Base-by-base conservation (phyloP, 2,113 vertebrate species). In the Eulemur macaco region DNA sequence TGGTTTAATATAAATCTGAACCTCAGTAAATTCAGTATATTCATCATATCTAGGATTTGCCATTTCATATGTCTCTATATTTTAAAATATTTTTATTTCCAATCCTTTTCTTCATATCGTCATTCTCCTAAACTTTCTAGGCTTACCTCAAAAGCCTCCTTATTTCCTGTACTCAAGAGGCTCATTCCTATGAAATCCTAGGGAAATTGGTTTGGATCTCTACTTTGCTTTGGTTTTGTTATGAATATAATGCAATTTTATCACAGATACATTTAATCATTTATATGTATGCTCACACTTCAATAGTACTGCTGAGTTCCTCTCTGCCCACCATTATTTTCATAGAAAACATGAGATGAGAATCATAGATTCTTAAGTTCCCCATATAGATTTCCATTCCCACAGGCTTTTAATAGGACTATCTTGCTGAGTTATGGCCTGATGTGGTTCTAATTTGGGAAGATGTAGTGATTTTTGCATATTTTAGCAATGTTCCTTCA, bases 201-300 rank as follows among this genome's bases (percentile, higher is more conserved):
- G 58, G 23, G 39, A 89, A 78, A 76, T 39, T 52, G 88, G 37
- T 87, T 94, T 95, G 17, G 4, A 42, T 80, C 12, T 64, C 13
- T 60, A 20, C 45, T 87, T 50, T 23, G 25, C 18, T 92, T 94
- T 90, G 64, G 8, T 34, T 88, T 97, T 83, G 42, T 85, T 95
- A 71, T n/a, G 25, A 96, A 39, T 58, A 31, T 21, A 82, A 15
- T 85, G 8, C 15, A 45, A 4, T 81, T 89, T 92, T 94, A 78
- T 86, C 47, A 31, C 3, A 56, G 50, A 73, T 78, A n/a, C 14
- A 64, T 56, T 93, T 66, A 91, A 77, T 47, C 14, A 89, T 25
- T 68, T 73, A 45, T 50, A 18, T 69, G 63, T 60, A 3, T 76
- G 9, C 52, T 95, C 54, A 92, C 42, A 71, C 71, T 42, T 87